Percentiles rank a stretch among this genome's conserved stretches.
Evolutionary conservation across 2,113 vertebrate genomes (phyloP).

Genomic region (Acanthisitta chloris): DNA sequence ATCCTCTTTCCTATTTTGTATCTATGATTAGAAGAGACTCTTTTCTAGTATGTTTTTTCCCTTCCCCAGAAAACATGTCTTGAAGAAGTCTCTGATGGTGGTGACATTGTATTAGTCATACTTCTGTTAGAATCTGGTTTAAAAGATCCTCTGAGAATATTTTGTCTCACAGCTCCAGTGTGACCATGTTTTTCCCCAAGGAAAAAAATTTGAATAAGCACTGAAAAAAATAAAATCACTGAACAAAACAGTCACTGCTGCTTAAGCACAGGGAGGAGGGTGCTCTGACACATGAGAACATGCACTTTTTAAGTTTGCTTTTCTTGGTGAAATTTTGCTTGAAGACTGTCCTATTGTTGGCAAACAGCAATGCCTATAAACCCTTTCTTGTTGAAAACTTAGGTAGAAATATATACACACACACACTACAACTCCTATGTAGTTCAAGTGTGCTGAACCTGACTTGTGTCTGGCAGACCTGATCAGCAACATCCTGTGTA

Average conservation of each 20-base stretch:
- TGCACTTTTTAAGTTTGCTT: background rate
- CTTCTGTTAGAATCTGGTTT: background rate
- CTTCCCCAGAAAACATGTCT: background rate
- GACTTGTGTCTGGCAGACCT: background rate
- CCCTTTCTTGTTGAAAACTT: background rate
- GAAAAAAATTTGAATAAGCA: background rate
- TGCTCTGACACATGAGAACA: background rate
- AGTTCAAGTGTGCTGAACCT: background rate
- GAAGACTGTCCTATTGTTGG: background rate
- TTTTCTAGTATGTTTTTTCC: background rate
- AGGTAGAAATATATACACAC: background rate
- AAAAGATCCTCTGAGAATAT: background rate
- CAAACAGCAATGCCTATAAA: background rate
- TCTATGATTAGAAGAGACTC: background rate
- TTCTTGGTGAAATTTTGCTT: background rate
- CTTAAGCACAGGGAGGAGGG: background rate
- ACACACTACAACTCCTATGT: accelerated
- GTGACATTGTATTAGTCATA: background rate
- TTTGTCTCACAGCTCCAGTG: background rate
- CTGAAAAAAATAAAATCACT: background rate
- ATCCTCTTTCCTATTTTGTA: background rate
- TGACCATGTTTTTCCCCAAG: background rate
- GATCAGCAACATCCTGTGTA: background rate
- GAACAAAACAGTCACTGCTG: background rate
- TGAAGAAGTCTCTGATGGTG: background rate